Percentiles rank a stretch among this genome's conserved stretches.
These are phyloP conservation scores for Alligator sinensis DNA, from an alignment of 2,113 vertebrate genomes.

Conservation along the genomic window DNA sequence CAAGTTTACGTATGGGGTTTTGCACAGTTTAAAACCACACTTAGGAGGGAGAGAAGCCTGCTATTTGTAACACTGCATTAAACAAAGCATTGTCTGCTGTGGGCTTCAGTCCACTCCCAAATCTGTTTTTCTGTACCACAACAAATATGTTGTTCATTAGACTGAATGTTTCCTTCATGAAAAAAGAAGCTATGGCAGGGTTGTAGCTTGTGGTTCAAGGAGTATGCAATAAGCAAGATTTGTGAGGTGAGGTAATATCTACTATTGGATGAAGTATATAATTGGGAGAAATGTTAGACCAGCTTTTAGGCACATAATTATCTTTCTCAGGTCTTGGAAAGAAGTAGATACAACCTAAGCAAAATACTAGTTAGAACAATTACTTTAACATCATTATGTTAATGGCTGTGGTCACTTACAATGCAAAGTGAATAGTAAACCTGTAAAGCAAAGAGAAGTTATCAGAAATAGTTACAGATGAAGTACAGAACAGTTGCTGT, in stretches of 20 bases:
- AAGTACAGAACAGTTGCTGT: too few relatives aligned
- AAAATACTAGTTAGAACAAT: too few relatives aligned
- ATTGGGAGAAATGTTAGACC: background rate
- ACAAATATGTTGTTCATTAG: background rate
- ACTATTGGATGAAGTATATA: background rate
- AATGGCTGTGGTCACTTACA: too few relatives aligned
- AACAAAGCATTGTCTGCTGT: background rate
- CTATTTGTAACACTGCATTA: background rate
- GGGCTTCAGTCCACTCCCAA: conserved; percentile 29
- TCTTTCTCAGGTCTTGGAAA: too few relatives aligned
- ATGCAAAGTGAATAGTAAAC: too few relatives aligned
- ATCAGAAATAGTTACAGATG: too few relatives aligned
- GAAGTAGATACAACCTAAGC: too few relatives aligned
- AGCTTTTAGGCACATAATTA: too few relatives aligned
- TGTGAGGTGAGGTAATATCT: background rate
- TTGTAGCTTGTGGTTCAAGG: too few relatives aligned
- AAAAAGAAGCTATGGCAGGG: background rate
- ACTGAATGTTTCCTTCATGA: conserved; percentile 21
- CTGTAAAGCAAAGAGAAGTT: too few relatives aligned
- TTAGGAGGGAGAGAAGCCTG: background rate
- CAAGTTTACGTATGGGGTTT: background rate
- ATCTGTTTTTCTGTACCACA: background rate
- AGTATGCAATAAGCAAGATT: too few relatives aligned
- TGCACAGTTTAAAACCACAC: background rate
- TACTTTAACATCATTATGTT: too few relatives aligned